Evolutionary conservation across 2,113 vertebrate species (phyloP), one percentile per base, ranked within the genome.

Genomic region (Clinocottus analis): DNA sequence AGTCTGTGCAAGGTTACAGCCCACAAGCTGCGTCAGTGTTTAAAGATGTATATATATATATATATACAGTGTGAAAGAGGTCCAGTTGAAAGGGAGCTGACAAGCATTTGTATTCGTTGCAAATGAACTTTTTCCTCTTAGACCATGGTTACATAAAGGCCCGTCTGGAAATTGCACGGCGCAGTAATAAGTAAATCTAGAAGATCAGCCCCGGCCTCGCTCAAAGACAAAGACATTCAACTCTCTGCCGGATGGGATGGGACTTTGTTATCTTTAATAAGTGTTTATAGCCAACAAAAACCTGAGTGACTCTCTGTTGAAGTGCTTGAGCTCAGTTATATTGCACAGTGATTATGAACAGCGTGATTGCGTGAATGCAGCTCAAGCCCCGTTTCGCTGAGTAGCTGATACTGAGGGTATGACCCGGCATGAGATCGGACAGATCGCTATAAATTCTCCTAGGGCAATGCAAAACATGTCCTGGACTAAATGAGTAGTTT

Each of bases 101-200:
- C 49, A 7, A 43, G 16, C 74, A 67, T 71, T 56, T 74, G 8
- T 62, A 9, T 25, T 25, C 43, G 14, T 14, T 11, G 35, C 7
- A 65, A 69, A 68, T 68, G 8, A 13, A 56, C 27, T 23, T 45
- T 63, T 73, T 45, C 56, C 58, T 63, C 27, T 61, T 41, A 25
- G 61, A 64, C 56, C 49, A 60, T 74, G 53, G 70, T 74, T 51
- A 63, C 21, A 37, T 76, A 60, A 70, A 59, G 27, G n/a, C 43
- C 33, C 56, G 47, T 71, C 53, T 66, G 51, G 49, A 61, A 56
- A 49, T 4, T 17, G 11, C 19, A 75, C 9, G 19, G 21, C 58
- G 47, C 35, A 35, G 35, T 49, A 33, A 41, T 31, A 59, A 19
- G 16, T 19, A 61, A 37, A n/a, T 19, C 35, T 49, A 47, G 41